Base-by-base conservation (phyloP, 2,888 invertebrate species). In the Ptilodon capucinus region DNA sequence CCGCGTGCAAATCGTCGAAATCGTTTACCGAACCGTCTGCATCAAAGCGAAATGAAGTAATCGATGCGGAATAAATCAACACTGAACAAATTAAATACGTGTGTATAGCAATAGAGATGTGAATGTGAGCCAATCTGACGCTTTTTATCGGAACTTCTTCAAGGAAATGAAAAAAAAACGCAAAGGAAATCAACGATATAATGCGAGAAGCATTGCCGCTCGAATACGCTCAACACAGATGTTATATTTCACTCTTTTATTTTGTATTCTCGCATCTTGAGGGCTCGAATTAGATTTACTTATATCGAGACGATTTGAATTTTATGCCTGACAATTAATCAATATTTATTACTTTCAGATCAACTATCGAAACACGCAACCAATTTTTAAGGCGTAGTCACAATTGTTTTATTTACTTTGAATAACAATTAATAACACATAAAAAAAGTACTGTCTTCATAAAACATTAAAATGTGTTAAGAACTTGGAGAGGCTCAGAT, bases 11-110 rank as follows among this genome's bases (percentile, higher is more conserved):
- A 68, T 67, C 64, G 57, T 64, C 57, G 57, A 72, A 75, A 71
- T 57, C 68, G 64, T 61, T 75, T 68, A 64, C 62, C 51, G 67
- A 64, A 73, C 61, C 69, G 66, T 71, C 62, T 71, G 64, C 74
- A 62, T 81, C 76, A 81, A 81, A 81, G 71, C 70, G 73, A 69
- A 77, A 78, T 74, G 71, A 74, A 78, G 74, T 76, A 76, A 80
- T 81, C 74, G 76, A 74, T 76, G 73, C 64, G 76, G 74, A 82
- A 84, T 77, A 78, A 84, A 85, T 81, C 81, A 82, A 84, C 81
- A 77, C 69, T 67, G 77, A 80, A 76, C 74, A 81, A 83, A 85
- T 86, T 81, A 83, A 85, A 81, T 79, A 79, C 79, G 75, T 79
- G 74, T 81, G 75, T 75, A 68, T 64, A 79, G 71, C 74, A 74